Evolutionary conservation across 2,113 vertebrate species (phyloP).

Genomic region (Chaetura pelagica): DNA sequence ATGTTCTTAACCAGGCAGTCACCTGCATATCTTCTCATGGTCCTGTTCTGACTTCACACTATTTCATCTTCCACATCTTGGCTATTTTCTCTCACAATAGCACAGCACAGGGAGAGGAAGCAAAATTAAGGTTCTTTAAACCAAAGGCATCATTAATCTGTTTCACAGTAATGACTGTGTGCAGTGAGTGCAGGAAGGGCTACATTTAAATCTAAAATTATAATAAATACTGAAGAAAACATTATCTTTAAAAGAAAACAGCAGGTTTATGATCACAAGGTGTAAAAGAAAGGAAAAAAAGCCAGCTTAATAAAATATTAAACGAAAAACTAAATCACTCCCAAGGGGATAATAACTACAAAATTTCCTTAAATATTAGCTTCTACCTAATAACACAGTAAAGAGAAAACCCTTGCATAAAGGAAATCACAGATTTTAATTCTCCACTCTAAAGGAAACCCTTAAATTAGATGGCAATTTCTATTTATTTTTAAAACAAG

Average conservation of each 20-base stretch:
- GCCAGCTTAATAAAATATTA: constrained; percentile 17
- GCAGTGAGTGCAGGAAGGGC: constrained; percentile 1
- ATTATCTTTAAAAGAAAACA: constrained; percentile 54
- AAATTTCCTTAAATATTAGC: constrained; percentile 27
- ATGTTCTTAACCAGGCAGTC: not conserved
- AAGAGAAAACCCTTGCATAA: not conserved
- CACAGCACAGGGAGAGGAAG: not conserved
- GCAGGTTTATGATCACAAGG: constrained; percentile 11
- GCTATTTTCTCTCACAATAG: not conserved
- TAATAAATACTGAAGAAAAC: constrained; percentile 45
- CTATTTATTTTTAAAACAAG: constrained; percentile 40
- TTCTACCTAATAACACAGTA: constrained; percentile 5
- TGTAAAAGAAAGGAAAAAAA: not conserved
- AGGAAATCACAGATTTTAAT: constrained; percentile 1
- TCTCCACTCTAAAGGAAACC: constrained; percentile 1
- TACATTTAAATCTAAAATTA: constrained; percentile 61
- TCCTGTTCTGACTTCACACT: not conserved
- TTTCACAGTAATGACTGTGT: constrained; percentile 39
- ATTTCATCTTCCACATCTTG: not conserved
- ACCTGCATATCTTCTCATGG: not conserved
- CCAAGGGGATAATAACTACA: not conserved
- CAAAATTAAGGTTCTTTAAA: constrained; percentile 56
- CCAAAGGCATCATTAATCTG: constrained; percentile 22
- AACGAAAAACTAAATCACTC: constrained; percentile 13
- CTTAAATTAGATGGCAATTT: not conserved